phyloP scores from a whole-genome alignment of 2,797 vertebrate genomes.

The Sarcophilus harrisii region DNA sequence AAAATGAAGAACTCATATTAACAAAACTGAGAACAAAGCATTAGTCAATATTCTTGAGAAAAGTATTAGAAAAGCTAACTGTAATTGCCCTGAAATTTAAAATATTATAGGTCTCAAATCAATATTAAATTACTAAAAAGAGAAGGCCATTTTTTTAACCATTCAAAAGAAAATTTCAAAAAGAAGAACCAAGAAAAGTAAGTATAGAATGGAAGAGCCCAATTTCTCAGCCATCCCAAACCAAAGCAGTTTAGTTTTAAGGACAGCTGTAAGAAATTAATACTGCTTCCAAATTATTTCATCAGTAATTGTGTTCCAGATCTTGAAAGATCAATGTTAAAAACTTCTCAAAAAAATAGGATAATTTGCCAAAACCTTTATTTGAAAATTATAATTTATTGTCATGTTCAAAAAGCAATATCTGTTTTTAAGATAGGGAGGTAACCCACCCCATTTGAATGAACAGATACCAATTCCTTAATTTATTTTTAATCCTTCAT shows the following conservation, averaged over 20 bases:
- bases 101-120: neutral
- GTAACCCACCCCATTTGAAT: slow-evolving; percentile 43
- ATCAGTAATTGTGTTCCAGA: slow-evolving; percentile 18
- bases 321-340: slow-evolving; percentile 54
- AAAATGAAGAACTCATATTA: neutral
- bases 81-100: neutral
- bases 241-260: neutral
- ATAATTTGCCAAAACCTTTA: slow-evolving; percentile 59
- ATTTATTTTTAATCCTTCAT: slow-evolving; percentile 55
- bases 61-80: neutral
- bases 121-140: neutral
- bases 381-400: slow-evolving; percentile 51
- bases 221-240: neutral
- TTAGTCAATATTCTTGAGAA: neutral
- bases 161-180: neutral
- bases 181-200: neutral
- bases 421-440: slow-evolving; percentile 66
- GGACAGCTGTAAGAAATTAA: slow-evolving; percentile 26
- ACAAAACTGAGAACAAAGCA: neutral
- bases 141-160: neutral
- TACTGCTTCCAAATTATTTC: neutral
- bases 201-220: neutral
- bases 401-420: slow-evolving; percentile 62
- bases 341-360: slow-evolving; percentile 48
- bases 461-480: slow-evolving; percentile 17